Base-by-base conservation (phyloP, 2,888 invertebrate species). In the Cistogaster globosa region DNA sequence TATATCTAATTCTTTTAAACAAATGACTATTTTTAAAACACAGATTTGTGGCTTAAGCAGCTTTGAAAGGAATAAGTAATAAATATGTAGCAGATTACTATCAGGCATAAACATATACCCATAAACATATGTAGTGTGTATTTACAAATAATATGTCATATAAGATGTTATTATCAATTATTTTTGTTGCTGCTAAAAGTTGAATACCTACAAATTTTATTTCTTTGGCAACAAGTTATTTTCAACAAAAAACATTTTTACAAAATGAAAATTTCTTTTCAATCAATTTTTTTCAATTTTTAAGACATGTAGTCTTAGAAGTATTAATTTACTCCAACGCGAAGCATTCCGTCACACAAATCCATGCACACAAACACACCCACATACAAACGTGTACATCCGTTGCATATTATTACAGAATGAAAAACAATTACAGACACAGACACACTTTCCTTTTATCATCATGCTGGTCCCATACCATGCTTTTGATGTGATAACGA, bases 341-440 rank as follows among this genome's bases (percentile, higher is more conserved):
- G 51, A 58, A 57, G n/a, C 65, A 55, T 55, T 55, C 48, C 48
- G 26, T 53, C 22, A n/a, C 11, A 60, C 16, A 53, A 5, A 26
- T 4, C 55, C 22, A n/a, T 2, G 53, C 71, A 80, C 62, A 38
- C 88, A 87, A 85, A 88, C 53, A 14, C 4, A 87, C 86, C 87
- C 53, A 14, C 8, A 38, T 38, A 68, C 12, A 18, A 36, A 58
- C 72, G 18, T 53, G 55, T 42, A 88, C 89, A 86, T 83, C 82
- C 79, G 83, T 76, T 83, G 76, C 79, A 75, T 71, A 79, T 79
- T 83, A 77, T 55, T 65, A 62, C 48, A 38, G 12, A 65, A 53
- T 16, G 16, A 26, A 53, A 58, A 72, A 72, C 79, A 79, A 65
- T 63, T 57, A 79, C 72, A 71, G 26, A 26, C 18, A 79, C 72